Base-by-base conservation (phyloP, 1,140 invertebrate species). In the Atopsyche davidsoni region DNA sequence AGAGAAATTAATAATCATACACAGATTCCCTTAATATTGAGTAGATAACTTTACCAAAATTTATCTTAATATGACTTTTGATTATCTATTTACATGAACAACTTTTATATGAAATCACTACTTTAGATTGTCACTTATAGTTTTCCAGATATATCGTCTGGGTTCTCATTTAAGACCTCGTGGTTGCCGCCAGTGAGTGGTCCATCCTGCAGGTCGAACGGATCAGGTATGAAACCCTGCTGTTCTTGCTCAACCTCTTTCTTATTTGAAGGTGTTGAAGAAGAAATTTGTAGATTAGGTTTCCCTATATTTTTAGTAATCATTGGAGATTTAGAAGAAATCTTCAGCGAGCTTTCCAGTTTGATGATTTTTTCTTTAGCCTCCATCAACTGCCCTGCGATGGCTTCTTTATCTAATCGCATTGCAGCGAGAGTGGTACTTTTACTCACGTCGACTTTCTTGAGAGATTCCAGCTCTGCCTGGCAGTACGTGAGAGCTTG, bases 401-500 rank as follows among this genome's bases (percentile, higher is more conserved):
- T 54, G 4, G 48, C 57, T 6, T 70, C 59, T 49, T 68, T 72
- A 31, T 72, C 70, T 21, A 66, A 36, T 62, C 62, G 66, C 24
- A 73, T 50, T 10, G 66, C 61, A 47, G 68, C 64, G 35, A 75
- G 43, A 2, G 65, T 66, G 4, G 60, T 60, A 39, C 57, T 66
- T 58, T 62, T 66, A 6, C 62, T 62, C n/a, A 55, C 57, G 48
- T 72, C 65, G 6, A 72, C n/a, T 53, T 65, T 64, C 11, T 64
- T 69, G 14, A 70, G 54, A 0, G 68, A 73, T 21, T 73, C 65
- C 3, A 75, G 36, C 51, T 75, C 65, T 46, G 53, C 62, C 35
- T 67, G 68, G 42, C 70, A 75, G 2, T 62, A 58, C 1, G 52
- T 59, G 1, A 64, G 2, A 17, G 59, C 59, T 21, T 70, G 62